Evolutionary conservation across 2,113 vertebrate species (phyloP), one percentile per base, ranked within the genome.

Genomic region (Epinephelus cyanopodus): DNA sequence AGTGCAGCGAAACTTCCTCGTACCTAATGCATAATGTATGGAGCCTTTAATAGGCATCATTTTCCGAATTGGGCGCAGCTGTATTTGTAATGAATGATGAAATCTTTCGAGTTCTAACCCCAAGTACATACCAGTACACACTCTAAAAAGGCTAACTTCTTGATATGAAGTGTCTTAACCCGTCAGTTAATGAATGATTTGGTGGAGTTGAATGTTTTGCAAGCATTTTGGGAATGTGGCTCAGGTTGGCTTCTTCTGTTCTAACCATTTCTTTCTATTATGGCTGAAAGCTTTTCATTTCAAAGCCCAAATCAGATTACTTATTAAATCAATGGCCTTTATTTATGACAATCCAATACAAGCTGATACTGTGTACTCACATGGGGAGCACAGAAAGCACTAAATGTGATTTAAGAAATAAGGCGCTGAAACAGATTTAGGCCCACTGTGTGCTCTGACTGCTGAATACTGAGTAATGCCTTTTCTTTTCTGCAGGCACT

Each of bases 401-500:
- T 70, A 79, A 90, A 92, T 92, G 87, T 75, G 90, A 93, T 93
- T 92, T 84, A 85, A 75, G 70, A 86, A 86, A 74, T 66, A 85
- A 90, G 76, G 52, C 50, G 15, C 75, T 87, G 77, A 87, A 85
- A 80, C 50, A 72, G 68, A 91, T 89, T 89, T 76, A 39, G 50
- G 17, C 63, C 58, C 23, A 25, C 77, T 74, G 66, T 86, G 87
- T 74, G 74, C 74, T 81, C 69, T 57, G 75, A 75, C 86, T 84
- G 77, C 75, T 68, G 74, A 85, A 78, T 79, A 64, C 62, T 50
- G 27, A 80, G 33, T 92, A 58, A 84, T 77, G 42, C 47, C 10
- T 48, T 42, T 61, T 69, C 21, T 7, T 33, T 53, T 39, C 74
- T 86, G 33, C 76, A 99, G 98, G 98, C 86, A 95, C 97, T 15